phyloP scores from a whole-genome alignment of 2,113 vertebrate genomes.

The Tragelaphus scriptus region DNA sequence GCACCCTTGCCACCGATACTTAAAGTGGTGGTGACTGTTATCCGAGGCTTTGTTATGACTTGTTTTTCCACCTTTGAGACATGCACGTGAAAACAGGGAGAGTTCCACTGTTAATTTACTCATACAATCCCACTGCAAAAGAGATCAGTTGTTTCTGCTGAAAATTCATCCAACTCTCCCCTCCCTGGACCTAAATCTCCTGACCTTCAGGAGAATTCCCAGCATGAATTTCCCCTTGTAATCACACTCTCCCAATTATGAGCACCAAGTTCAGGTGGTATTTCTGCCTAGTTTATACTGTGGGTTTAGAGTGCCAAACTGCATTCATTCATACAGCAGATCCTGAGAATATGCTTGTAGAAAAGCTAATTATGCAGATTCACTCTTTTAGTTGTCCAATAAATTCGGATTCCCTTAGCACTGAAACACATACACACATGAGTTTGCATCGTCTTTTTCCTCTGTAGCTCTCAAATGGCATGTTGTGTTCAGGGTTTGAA shows the following conservation, averaged over 20 bases:
- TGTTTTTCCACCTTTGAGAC: background rate
- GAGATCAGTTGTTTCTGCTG: background rate
- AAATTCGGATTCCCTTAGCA: background rate
- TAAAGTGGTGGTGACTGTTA: background rate
- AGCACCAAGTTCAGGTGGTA: background rate
- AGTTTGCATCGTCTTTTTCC: background rate
- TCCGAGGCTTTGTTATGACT: background rate
- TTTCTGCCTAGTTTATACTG: background rate
- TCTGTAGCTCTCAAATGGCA: background rate
- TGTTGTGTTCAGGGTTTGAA: background rate
- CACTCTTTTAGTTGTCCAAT: background rate
- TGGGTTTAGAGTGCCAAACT: background rate
- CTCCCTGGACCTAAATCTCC: background rate
- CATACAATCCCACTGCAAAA: background rate
- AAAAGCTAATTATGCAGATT: background rate
- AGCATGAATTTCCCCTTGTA: background rate
- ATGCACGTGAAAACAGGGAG: background rate
- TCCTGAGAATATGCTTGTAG: background rate
- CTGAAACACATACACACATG: background rate
- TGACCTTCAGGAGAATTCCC: background rate
- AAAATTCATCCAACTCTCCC: background rate
- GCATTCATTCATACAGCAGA: background rate
- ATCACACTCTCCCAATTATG: background rate
- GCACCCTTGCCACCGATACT: background rate
- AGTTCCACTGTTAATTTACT: background rate